phyloP scores from a whole-genome alignment of 2,888 invertebrate species.

The Argyresthia goedartella region DNA sequence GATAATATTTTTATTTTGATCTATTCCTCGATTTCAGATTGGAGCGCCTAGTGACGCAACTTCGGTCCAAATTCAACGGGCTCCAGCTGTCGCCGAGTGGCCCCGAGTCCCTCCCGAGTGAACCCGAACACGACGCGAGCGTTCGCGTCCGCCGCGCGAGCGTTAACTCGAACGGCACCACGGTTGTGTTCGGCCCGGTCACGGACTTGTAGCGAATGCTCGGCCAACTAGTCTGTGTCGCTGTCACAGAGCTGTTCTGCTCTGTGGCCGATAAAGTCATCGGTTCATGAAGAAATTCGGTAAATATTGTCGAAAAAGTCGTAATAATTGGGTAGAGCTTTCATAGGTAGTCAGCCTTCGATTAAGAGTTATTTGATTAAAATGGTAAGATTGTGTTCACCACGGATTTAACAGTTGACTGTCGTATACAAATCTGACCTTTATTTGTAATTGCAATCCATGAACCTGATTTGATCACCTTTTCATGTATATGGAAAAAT shows the following conservation, averaged over 20 bases:
- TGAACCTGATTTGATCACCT: no score
- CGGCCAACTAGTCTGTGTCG: slow-evolving; percentile 23
- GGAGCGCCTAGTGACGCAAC: slow-evolving; percentile 70
- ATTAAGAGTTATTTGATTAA: no score
- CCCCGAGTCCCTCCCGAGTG: slow-evolving; percentile 55
- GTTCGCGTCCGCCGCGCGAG: slow-evolving; percentile 40
- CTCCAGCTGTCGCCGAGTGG: slow-evolving; percentile 43
- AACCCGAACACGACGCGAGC: slow-evolving; percentile 46
- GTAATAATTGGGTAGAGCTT: background rate
- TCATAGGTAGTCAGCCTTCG: no score
- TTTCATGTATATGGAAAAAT: no score
- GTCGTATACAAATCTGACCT: no score
- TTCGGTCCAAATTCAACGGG: slow-evolving; percentile 64
- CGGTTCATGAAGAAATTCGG: background rate
- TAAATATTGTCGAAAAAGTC: background rate
- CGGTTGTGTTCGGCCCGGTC: slow-evolving; percentile 72
- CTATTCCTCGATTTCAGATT: slow-evolving; percentile 46
- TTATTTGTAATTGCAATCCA: no score
- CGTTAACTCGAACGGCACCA: slow-evolving; percentile 43
- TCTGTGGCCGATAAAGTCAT: slow-evolving; percentile 16
- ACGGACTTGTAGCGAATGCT: slow-evolving; percentile 69
- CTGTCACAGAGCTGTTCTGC: slow-evolving; percentile 38
- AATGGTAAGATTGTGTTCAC: no score
- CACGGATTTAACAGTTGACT: no score
- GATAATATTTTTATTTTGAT: no score